phyloP scores from a whole-genome alignment of 2,797 vertebrate genomes.

The Heterohyrax brucei region DNA sequence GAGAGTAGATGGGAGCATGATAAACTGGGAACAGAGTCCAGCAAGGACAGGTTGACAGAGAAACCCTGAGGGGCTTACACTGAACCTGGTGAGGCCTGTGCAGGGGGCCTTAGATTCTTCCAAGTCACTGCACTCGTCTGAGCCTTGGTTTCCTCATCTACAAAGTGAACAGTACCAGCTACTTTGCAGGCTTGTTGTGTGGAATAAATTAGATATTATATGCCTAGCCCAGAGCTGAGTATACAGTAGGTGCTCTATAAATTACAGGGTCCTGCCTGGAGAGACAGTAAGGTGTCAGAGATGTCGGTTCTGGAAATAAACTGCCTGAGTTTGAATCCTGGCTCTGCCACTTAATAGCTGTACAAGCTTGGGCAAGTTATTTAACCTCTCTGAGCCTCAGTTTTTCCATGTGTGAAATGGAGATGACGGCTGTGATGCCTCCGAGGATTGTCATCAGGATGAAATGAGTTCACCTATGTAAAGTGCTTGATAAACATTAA shows the following conservation, averaged over 20 bases:
- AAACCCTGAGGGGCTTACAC: not conserved
- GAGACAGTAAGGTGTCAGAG: not conserved
- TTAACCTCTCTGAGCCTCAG: not conserved
- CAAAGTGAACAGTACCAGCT: not conserved
- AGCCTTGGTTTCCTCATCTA: not conserved
- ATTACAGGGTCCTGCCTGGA: not conserved
- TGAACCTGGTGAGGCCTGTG: not conserved
- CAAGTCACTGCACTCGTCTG: not conserved
- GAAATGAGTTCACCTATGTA: not conserved
- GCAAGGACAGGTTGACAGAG: too few species aligned
- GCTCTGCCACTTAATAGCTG: not conserved
- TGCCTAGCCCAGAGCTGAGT: not conserved
- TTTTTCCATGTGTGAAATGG: not conserved
- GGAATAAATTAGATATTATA: not conserved
- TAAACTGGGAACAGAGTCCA: not conserved
- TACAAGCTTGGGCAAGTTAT: not conserved
- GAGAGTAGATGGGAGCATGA: not conserved
- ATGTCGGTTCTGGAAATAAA: not conserved
- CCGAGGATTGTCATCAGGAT: not conserved
- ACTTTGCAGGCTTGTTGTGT: not conserved
- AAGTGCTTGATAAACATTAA: not conserved
- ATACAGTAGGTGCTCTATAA: constrained; percentile 29
- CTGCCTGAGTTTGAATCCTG: not conserved
- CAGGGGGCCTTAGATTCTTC: not conserved
- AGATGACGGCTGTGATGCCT: not conserved